A percentile compares a stretch with the other conserved stretches of the same genome.
Conservation (phyloP, 2,113 vertebrate species). For the Synodontis membranacea region DNA sequence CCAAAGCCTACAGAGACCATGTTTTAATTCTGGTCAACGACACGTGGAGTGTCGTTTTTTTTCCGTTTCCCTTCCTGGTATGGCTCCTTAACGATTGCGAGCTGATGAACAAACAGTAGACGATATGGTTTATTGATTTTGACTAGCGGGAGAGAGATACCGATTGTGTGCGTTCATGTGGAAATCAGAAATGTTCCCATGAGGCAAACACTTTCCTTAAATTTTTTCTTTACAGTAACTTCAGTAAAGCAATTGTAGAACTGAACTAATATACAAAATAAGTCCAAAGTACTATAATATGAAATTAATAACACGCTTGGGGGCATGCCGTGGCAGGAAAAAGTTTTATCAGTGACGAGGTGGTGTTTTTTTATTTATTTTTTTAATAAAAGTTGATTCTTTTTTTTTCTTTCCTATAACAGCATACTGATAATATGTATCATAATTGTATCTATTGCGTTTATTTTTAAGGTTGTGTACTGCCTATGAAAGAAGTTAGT, state of each 20-base stretch:
- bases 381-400: too few relatives aligned
- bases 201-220: neutral
- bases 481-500: neutral
- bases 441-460: neutral
- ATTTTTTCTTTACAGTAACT: neutral
- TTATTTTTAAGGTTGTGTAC: neutral
- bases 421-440: neutral
- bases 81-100: neutral
- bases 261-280: neutral
- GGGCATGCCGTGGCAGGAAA: neutral
- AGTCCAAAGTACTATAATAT: neutral
- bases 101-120: neutral
- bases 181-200: neutral
- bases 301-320: neutral
- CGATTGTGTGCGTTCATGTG: neutral
- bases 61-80: neutral
- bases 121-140: conserved; percentile 14
- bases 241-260: neutral
- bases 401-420: too few relatives aligned
- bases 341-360: neutral
- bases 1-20: neutral
- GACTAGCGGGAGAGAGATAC: neutral
- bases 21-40: neutral
- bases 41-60: neutral
- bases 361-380: too few relatives aligned